These are phyloP conservation scores for Sebastolobus alascanus DNA, from an alignment of 2,797 vertebrate genomes.

Conservation along the genomic window DNA sequence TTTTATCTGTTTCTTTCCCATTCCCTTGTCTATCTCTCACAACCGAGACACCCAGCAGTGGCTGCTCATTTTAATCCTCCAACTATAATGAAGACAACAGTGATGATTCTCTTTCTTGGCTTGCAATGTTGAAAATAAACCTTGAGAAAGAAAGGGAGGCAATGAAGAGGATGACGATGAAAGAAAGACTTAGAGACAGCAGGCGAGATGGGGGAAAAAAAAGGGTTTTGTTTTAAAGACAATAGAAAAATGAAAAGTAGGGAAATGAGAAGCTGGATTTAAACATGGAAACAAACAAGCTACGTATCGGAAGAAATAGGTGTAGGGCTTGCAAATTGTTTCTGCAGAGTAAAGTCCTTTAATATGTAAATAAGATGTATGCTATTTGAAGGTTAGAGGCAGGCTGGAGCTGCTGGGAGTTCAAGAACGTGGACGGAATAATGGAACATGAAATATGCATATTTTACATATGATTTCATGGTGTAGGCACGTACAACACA, in stretches of 20 bases:
- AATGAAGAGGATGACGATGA: conserved; percentile 26
- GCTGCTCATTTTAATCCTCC: conserved; percentile 48
- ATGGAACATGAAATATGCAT: conserved; percentile 5
- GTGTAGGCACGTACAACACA: neutral
- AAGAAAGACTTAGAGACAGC: conserved; percentile 28
- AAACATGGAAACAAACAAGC: conserved; percentile 29
- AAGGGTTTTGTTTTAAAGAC: conserved; percentile 40
- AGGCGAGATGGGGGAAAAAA: conserved; percentile 2
- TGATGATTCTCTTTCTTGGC: conserved; percentile 27
- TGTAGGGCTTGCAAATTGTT: neutral
- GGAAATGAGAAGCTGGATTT: conserved; percentile 44
- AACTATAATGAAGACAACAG: conserved; percentile 33
- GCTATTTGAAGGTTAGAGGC: conserved; percentile 13
- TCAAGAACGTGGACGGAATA: neutral
- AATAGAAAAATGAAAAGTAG: conserved; percentile 9
- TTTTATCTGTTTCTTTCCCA: conserved; percentile 1
- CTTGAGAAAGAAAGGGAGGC: conserved; percentile 19
- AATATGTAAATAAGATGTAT: conserved; percentile 20
- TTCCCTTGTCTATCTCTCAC: conserved; percentile 18
- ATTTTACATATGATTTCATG: neutral
- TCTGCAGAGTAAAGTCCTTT: neutral
- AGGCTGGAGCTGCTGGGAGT: neutral
- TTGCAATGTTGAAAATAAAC: conserved; percentile 38
- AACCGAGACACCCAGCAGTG: conserved; percentile 23
- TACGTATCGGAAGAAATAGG: neutral